phyloP scores from a whole-genome alignment of 2,797 vertebrate species.

The Ciconia nigra region DNA sequence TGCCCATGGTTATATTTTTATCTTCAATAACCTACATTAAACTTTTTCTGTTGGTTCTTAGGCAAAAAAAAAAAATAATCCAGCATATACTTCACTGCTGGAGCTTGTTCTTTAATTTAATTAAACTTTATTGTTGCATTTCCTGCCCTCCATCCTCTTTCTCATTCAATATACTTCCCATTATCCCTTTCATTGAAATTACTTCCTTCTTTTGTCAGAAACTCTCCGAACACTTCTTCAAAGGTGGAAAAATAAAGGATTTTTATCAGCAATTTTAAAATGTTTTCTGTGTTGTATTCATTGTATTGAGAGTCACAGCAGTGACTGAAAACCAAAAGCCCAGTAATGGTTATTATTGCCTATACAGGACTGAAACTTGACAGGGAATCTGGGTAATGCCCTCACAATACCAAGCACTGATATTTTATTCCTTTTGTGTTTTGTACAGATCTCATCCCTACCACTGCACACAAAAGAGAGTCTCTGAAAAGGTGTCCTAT shows the following conservation, averaged over 20 bases:
- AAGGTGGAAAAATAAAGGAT: slow-evolving; percentile 39
- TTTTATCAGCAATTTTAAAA: slow-evolving; percentile 53
- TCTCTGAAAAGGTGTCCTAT: slow-evolving; percentile 61
- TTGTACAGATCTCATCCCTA: slow-evolving; percentile 37
- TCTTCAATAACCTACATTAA: slow-evolving; percentile 27
- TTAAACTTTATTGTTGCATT: slow-evolving; percentile 53
- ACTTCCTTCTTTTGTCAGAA: slow-evolving; percentile 51
- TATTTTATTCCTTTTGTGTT: slow-evolving; percentile 58
- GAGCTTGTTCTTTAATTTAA: slow-evolving; percentile 61
- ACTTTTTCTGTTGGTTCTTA: neutral
- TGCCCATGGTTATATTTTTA: slow-evolving; percentile 22
- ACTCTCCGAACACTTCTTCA: slow-evolving; percentile 54
- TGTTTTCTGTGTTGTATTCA: slow-evolving; percentile 57
- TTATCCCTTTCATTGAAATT: slow-evolving; percentile 56
- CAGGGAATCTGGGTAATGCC: slow-evolving; percentile 32
- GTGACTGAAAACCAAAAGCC: slow-evolving; percentile 41
- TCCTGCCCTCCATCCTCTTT: slow-evolving; percentile 17
- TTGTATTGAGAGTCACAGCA: slow-evolving; percentile 51
- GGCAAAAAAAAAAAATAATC: neutral
- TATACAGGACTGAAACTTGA: slow-evolving; percentile 5
- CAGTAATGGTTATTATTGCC: slow-evolving; percentile 36
- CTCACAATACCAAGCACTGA: slow-evolving; percentile 13
- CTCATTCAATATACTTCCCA: slow-evolving; percentile 33
- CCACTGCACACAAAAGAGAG: slow-evolving; percentile 1
- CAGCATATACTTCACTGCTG: slow-evolving; percentile 20